Evolutionary conservation across 2,797 vertebrate genomes (phyloP).

Genomic region (Peromyscus aztecus): DNA sequence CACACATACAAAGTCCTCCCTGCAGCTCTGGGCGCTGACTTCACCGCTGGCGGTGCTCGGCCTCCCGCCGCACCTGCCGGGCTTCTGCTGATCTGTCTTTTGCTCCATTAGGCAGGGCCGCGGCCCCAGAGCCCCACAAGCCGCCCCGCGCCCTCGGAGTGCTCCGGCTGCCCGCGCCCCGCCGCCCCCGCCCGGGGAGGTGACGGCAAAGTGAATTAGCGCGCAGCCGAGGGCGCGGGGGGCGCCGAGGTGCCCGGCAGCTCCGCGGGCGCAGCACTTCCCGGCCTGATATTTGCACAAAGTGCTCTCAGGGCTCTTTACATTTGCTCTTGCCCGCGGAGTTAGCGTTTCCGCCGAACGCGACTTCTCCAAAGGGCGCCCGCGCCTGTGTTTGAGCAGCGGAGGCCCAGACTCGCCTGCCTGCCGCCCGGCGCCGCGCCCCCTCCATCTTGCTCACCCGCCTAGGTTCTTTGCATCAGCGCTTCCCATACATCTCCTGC

Average conservation of each 20-base stretch:
- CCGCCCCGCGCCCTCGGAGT: not conserved
- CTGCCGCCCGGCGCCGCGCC: not conserved
- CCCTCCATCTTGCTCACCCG: not conserved
- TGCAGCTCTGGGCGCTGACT: not conserved
- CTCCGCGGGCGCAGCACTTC: conserved; percentile 80
- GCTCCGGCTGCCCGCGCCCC: not conserved
- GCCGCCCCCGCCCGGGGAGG: conserved; percentile 50
- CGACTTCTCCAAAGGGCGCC: conserved; percentile 77
- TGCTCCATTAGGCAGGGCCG: conserved; percentile 78
- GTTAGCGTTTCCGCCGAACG: conserved; percentile 67
- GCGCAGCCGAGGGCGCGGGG: conserved; percentile 51
- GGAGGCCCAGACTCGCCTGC: not conserved
- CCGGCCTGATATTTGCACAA: conserved; percentile 83
- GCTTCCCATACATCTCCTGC: not conserved
- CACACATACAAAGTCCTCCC: not conserved
- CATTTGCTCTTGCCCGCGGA: conserved; percentile 80
- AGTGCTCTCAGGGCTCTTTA: conserved; percentile 80
- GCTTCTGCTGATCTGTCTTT: conserved; percentile 83
- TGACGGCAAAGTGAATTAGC: conserved; percentile 81
- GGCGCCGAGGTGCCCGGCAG: conserved; percentile 73
- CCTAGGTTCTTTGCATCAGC: not conserved
- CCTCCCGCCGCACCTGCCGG: conserved; percentile 18
- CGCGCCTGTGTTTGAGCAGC: conserved; percentile 61
- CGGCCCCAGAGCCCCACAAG: not conserved
- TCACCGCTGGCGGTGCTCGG: not conserved